Conservation (phyloP, 2,797 vertebrate genomes). For the Columba guinea region DNA sequence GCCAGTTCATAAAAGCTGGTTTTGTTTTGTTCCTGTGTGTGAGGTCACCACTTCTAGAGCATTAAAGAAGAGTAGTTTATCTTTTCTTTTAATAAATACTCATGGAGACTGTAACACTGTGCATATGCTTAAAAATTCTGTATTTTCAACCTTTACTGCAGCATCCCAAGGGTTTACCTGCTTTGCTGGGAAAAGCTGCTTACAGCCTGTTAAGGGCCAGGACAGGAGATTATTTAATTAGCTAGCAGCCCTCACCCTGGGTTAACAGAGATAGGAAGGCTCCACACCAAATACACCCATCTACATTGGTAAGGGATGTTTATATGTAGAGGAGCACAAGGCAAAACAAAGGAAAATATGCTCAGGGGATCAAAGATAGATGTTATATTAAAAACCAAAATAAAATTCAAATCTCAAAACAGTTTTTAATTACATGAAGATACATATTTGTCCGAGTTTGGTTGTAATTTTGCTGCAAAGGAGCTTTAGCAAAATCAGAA, state of each 20-base stretch:
- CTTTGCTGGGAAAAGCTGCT: conserved; percentile 60
- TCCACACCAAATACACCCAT: neutral
- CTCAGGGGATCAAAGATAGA: neutral
- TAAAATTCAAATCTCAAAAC: neutral
- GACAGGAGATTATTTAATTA: conserved; percentile 63
- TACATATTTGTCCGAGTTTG: neutral
- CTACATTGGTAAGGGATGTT: neutral
- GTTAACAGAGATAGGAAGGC: neutral
- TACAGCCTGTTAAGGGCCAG: conserved; percentile 47
- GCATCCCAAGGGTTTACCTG: neutral
- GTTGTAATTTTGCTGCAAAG: neutral
- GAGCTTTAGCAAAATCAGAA: neutral
- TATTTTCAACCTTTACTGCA: conserved; percentile 8
- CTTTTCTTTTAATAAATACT: too few species aligned
- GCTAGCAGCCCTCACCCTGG: neutral
- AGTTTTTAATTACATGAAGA: neutral
- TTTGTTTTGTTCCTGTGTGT: neutral
- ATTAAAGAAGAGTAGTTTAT: neutral
- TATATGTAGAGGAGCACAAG: neutral
- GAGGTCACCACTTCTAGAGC: neutral
- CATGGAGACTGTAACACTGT: neutral
- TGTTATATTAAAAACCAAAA: neutral
- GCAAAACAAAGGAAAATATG: neutral
- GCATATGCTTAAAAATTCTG: neutral
- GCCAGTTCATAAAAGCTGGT: neutral